Evolutionary conservation across 2,797 vertebrate species (phyloP).

Genomic region (Labeo calbasu): DNA sequence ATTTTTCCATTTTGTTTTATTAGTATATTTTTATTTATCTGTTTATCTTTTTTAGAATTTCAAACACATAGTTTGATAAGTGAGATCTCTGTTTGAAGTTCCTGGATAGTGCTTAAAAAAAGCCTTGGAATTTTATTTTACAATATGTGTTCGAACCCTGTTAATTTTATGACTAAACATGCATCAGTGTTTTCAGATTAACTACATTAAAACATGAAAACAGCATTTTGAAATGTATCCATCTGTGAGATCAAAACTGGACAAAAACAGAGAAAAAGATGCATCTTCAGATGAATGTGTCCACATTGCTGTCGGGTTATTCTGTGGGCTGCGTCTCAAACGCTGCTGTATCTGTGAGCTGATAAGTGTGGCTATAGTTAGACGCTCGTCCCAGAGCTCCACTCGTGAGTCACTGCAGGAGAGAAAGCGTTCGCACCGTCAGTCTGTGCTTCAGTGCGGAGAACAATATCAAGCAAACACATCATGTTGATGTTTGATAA

Average conservation of each 20-base stretch:
- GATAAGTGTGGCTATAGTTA: constrained; percentile 3
- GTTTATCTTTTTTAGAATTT: no score
- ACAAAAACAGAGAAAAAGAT: not conserved
- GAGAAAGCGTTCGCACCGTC: not conserved
- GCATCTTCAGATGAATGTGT: not conserved
- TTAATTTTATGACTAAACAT: no score
- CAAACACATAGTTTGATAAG: no score
- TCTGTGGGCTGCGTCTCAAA: not conserved
- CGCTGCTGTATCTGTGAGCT: not conserved
- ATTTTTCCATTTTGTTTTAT: no score
- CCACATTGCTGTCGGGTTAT: not conserved
- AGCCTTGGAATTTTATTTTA: no score
- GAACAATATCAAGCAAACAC: not conserved
- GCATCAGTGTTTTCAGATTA: no score
- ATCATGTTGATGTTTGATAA: not conserved
- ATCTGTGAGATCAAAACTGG: not conserved
- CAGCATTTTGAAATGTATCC: no score
- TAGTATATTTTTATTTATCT: no score
- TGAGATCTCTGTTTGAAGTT: no score
- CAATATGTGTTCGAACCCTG: no score
- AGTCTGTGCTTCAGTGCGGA: not conserved
- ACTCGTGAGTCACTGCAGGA: not conserved
- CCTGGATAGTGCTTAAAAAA: no score
- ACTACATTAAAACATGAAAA: no score
- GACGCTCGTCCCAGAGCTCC: not conserved